Conservation (phyloP, 2,797 vertebrate genomes). For the Rhinogobio ventralis region DNA sequence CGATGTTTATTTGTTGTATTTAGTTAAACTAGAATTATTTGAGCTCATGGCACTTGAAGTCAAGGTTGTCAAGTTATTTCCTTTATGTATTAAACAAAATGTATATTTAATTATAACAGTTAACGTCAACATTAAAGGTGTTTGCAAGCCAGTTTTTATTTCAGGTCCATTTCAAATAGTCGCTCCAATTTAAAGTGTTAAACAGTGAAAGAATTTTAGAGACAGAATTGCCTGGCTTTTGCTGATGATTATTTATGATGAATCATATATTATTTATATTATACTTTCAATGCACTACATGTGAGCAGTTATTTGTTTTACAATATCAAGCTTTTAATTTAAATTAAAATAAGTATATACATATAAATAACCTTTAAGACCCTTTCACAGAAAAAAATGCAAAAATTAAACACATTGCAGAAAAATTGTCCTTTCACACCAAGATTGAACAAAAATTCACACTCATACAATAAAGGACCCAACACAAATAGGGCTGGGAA, state of each 20-base stretch:
- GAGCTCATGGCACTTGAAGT: slow-evolving; percentile 26
- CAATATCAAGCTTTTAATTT: background rate
- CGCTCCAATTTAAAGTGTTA: background rate
- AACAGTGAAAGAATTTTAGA: background rate
- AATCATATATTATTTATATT: background rate
- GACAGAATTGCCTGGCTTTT: background rate
- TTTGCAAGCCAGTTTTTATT: background rate
- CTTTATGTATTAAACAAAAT: background rate
- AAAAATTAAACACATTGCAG: no score
- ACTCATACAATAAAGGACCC: no score
- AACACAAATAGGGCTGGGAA: no score
- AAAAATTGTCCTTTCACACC: no score
- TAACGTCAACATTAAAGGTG: background rate
- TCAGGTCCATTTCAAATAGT: background rate
- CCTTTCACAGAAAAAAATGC: no score
- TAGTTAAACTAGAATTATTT: slow-evolving; percentile 52
- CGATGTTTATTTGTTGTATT: slow-evolving; percentile 50
- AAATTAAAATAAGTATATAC: no score
- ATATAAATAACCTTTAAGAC: no score
- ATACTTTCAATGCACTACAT: background rate
- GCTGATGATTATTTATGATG: no score
- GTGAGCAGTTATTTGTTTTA: background rate
- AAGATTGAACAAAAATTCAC: no score
- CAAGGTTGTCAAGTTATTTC: background rate
- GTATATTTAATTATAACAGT: no score